Evolutionary conservation across 2,888 invertebrate species (phyloP).

Genomic region (Anodontia alba): DNA sequence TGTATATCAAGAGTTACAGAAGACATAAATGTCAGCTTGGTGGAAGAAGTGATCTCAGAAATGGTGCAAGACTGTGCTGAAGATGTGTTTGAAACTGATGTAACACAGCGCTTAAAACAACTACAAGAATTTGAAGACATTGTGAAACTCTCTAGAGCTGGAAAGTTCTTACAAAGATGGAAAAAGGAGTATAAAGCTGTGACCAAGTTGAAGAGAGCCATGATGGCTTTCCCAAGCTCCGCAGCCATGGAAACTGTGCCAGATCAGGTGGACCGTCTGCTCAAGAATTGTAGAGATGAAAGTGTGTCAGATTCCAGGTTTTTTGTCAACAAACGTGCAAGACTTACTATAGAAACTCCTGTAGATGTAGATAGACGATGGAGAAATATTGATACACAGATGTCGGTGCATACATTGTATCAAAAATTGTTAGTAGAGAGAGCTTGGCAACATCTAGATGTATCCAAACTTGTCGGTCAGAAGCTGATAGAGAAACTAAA

Average conservation of each 20-base stretch:
- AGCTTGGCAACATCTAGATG: slow-evolving; percentile 76
- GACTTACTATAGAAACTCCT: slow-evolving; percentile 70
- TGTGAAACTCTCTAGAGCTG: slow-evolving; percentile 66
- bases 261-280: slow-evolving; percentile 55
- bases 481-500: slow-evolving; percentile 33
- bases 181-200: slow-evolving; percentile 67
- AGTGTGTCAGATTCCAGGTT: slow-evolving; percentile 54
- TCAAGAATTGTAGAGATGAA: slow-evolving; percentile 57
- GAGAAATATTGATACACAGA: slow-evolving; percentile 52
- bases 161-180: slow-evolving; percentile 71
- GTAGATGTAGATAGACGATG: slow-evolving; percentile 56
- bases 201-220: slow-evolving; percentile 76
- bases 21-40: slow-evolving; percentile 43
- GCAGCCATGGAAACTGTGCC: slow-evolving; percentile 62
- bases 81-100: slow-evolving; percentile 78
- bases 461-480: slow-evolving; percentile 61
- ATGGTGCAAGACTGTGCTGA: slow-evolving; percentile 54
- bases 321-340: slow-evolving; percentile 65
- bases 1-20: slow-evolving; percentile 62
- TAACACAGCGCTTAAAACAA: slow-evolving; percentile 71
- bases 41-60: slow-evolving; percentile 54
- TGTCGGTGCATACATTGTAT: slow-evolving; percentile 67
- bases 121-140: slow-evolving; percentile 71
- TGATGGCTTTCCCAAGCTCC: slow-evolving; percentile 80
- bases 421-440: slow-evolving; percentile 60